Evolutionary conservation across 2,797 vertebrate species (phyloP).

Genomic region (Rhabdophis nuchalis): DNA sequence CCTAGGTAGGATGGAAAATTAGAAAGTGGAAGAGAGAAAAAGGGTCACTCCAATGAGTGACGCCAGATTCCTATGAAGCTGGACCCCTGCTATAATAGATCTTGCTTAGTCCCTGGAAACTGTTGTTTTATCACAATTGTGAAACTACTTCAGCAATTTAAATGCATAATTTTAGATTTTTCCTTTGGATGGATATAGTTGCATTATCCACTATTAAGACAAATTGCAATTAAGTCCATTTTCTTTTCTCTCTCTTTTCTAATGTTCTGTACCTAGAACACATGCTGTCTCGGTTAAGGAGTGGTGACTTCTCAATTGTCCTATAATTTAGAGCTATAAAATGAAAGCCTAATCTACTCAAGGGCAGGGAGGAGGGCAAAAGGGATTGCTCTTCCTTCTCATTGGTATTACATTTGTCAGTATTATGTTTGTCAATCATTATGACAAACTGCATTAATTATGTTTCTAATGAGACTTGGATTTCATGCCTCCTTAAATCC

Average conservation of each 20-base stretch:
- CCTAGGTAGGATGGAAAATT: slow-evolving; percentile 2
- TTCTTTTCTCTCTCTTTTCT: background rate
- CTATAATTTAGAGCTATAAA: background rate
- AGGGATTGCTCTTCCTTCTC: background rate
- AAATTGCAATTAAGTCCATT: background rate
- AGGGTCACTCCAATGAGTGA: background rate
- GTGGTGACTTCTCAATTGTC: background rate
- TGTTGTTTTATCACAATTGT: background rate
- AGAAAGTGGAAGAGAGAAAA: background rate
- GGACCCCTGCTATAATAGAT: background rate
- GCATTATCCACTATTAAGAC: background rate
- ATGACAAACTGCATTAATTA: background rate
- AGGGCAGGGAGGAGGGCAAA: accelerated
- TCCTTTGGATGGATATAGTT: background rate
- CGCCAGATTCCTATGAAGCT: background rate
- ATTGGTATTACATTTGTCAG: background rate
- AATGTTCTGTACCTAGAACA: background rate
- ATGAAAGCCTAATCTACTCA: background rate
- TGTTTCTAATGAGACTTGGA: background rate
- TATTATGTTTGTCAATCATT: background rate
- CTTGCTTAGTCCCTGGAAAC: background rate
- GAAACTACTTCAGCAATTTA: background rate
- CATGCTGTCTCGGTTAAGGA: background rate
- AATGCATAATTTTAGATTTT: background rate
- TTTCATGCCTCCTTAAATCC: background rate